Base-by-base conservation (phyloP, 2,797 vertebrate genomes). In the Lacerta agilis region DNA sequence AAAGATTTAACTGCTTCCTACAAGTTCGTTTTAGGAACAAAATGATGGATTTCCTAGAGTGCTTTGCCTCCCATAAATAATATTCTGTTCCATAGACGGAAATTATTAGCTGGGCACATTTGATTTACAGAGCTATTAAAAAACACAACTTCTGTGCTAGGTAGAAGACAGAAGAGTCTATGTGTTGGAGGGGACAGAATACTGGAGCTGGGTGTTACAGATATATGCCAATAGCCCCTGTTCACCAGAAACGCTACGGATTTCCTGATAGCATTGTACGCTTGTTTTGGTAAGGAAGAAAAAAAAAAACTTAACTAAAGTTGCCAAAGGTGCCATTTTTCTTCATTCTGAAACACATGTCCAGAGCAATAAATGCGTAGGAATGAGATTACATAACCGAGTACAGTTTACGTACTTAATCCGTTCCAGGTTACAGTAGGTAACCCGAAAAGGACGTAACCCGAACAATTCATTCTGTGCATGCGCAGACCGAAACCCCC, bases 81-180 rank as follows among this genome's bases (percentile, higher is more conserved):
- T 83, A 17, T 82, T 91, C 83, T 83, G 78, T 86, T 92, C 71
- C 82, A 83, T 61, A 92, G 90, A 93, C 79, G 86, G 89, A 91
- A 93, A 64, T 89, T 91, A 83, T 94, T 94, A 94, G 83, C 87
- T 94, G 89, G 13, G 5, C 38, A 55, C 25, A 33, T 92, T 91
- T 93, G 86, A 93, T 93, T 92, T 95, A 90, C 72, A 87, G 86
- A 90, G 36, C 73, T 86, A 88, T 93, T 96, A 92, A 91, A 79
- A 89, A 93, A 25, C 45, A 36, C 80, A 77, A n/a, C 76, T 89
- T 83, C 58, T 81, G 33, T 69, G 86, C 86, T 82, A 91, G 91
- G 88, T 8, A 90, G n/a, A 92, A 91, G 29, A 77, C 5, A 8
- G 81, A 77, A 69, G 67, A 41, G 58, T 27, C 11, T 10, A n/a